Percentiles rank a stretch among this genome's conserved stretches.
These are phyloP conservation scores for Indicator maculatus DNA, from an alignment of 2,113 vertebrate genomes.

Conservation along the genomic window DNA sequence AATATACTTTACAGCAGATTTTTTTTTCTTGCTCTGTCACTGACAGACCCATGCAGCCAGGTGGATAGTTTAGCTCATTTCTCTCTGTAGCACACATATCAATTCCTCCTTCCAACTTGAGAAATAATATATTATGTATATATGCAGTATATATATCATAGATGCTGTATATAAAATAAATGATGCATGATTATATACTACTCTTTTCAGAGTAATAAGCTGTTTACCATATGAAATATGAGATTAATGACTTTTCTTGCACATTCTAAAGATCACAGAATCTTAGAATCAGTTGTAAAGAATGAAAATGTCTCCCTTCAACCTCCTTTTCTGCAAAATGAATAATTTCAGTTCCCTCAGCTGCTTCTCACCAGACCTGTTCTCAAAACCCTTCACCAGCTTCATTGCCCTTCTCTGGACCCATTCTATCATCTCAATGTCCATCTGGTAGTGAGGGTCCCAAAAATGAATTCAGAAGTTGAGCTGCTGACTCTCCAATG, in stretches of 20 bases:
- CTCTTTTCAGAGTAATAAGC: neutral
- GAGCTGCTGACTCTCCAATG: no score
- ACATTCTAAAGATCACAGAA: neutral
- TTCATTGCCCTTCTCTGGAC: no score
- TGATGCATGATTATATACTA: neutral
- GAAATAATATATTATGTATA: neutral
- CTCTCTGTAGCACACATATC: neutral
- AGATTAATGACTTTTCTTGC: neutral
- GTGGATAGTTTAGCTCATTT: neutral
- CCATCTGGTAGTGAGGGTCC: no score
- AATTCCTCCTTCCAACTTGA: neutral
- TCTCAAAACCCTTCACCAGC: no score
- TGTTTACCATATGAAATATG: neutral
- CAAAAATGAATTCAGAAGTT: no score
- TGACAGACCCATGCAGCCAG: neutral
- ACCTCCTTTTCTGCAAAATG: no score
- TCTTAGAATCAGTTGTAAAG: no score
- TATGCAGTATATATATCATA: neutral
- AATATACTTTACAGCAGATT: neutral
- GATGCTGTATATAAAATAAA: neutral
- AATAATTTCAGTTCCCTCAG: no score
- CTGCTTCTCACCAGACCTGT: no score
- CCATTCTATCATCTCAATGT: no score
- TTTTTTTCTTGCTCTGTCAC: neutral
- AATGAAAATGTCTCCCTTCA: no score